Conservation (phyloP, 2,113 vertebrate genomes). For the Anser brachyrhynchus region DNA sequence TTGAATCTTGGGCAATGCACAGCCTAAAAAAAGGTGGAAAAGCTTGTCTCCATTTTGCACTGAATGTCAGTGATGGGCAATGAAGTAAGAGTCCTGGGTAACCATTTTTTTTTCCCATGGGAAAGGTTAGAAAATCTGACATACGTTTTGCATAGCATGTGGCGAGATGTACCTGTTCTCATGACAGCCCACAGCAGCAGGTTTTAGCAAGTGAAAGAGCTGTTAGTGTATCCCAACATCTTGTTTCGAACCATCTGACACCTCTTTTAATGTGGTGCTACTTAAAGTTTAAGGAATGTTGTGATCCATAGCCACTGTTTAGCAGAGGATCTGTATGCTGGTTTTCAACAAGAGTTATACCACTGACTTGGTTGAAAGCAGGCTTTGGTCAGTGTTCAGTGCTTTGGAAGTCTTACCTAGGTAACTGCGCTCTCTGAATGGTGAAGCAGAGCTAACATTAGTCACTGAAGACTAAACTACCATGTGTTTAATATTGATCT, state of each 20-base stretch:
- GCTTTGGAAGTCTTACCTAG: neutral
- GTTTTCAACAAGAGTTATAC: neutral
- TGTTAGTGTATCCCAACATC: neutral
- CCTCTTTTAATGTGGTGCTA: neutral
- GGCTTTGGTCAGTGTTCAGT: neutral
- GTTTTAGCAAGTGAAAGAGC: neutral
- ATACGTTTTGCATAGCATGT: neutral
- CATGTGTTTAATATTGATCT: constrained; percentile 35
- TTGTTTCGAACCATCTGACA: neutral
- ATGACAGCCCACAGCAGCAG: neutral
- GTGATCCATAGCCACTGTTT: neutral
- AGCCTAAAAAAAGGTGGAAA: neutral
- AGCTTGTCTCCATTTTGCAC: neutral
- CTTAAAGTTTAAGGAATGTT: neutral
- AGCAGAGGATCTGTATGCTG: neutral
- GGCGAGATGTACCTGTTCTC: neutral
- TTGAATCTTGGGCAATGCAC: neutral
- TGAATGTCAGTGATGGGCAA: neutral
- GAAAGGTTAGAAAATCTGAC: neutral
- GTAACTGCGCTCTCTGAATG: neutral
- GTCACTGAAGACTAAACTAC: neutral
- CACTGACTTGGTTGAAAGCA: neutral
- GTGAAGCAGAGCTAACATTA: neutral
- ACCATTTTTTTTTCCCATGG: neutral
- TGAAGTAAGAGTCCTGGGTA: neutral